Evolutionary conservation across 1,140 invertebrate genomes (phyloP).

Genomic region (Diachasmimorpha longicaudata): DNA sequence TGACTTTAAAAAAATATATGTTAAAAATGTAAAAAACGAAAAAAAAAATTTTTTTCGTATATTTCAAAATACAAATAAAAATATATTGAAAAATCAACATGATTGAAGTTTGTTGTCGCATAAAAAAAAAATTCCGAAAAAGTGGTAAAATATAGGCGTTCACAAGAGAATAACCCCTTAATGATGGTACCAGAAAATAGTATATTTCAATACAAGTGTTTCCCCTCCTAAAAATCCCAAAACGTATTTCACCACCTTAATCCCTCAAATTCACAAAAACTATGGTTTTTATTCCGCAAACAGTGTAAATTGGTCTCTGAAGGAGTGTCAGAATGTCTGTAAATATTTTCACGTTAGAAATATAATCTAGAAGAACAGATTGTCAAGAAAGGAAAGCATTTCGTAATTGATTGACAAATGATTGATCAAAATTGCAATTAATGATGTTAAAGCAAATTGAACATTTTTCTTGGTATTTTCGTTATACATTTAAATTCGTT

Average conservation of each 20-base stretch:
- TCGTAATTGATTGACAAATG: neutral
- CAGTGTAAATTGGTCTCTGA: neutral
- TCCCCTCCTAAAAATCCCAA: neutral
- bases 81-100: too few species aligned
- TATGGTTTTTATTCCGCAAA: neutral
- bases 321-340: neutral
- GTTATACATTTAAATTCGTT: neutral
- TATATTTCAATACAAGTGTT: too few species aligned
- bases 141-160: too few species aligned
- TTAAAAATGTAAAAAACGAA: too few species aligned
- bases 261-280: neutral
- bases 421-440: neutral
- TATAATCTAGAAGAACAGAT: neutral
- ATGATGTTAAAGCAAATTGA: neutral
- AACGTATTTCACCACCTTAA: neutral
- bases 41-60: too few species aligned
- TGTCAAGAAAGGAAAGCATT: neutral
- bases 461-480: neutral
- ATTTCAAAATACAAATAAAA: too few species aligned
- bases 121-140: too few species aligned
- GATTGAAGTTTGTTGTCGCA: too few species aligned
- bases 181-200: too few species aligned
- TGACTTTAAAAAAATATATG: too few species aligned
- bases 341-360: neutral
- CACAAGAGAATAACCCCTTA: too few species aligned